Evolutionary conservation across 2,797 vertebrate genomes (phyloP).

Genomic region (Coluber constrictor): DNA sequence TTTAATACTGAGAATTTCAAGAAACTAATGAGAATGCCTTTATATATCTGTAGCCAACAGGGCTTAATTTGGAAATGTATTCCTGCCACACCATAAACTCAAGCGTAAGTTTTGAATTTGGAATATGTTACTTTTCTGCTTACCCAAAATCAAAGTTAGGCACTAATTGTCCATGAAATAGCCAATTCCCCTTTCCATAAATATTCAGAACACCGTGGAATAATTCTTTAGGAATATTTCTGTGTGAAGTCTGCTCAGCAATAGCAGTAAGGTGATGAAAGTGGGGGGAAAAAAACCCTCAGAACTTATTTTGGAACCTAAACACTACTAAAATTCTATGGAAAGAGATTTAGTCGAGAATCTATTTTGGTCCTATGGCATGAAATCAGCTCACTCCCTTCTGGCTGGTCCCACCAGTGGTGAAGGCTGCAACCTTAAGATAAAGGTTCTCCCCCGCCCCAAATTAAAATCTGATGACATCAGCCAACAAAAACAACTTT

Average conservation of each 20-base stretch:
- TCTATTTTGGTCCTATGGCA: slow-evolving; percentile 14
- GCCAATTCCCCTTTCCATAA: slow-evolving; percentile 7
- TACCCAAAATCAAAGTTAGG: neutral
- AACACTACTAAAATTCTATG: neutral
- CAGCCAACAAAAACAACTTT: neutral
- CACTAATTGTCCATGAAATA: neutral
- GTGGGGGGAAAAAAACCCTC: neutral
- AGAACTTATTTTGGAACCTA: neutral
- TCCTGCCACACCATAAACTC: neutral
- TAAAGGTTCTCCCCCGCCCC: neutral
- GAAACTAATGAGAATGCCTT: neutral
- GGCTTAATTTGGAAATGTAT: neutral
- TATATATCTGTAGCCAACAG: neutral
- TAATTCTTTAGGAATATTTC: neutral
- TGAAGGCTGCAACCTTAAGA: neutral
- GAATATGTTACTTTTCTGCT: neutral
- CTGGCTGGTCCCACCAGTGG: slow-evolving; percentile 3
- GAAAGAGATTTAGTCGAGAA: slow-evolving; percentile 4
- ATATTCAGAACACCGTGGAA: slow-evolving; percentile 7
- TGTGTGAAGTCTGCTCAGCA: neutral
- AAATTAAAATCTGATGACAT: slow-evolving; percentile 20
- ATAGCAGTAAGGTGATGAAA: neutral
- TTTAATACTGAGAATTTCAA: neutral
- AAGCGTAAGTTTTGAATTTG: neutral
- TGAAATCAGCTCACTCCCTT: neutral